Conservation (phyloP, 2,888 invertebrate species). For the Apodemia duryi region DNA sequence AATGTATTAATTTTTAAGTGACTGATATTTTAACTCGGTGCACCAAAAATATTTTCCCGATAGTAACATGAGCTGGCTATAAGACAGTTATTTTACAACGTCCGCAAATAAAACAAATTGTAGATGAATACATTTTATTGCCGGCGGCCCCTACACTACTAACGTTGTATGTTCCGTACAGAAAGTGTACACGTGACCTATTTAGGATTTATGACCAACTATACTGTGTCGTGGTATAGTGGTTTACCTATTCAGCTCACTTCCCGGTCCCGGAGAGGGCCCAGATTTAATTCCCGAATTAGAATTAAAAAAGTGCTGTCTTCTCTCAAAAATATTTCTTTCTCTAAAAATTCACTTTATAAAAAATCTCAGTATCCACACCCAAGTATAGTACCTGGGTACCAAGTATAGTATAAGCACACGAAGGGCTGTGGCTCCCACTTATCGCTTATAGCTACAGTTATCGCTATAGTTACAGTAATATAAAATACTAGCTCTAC, state of each 20-base stretch:
- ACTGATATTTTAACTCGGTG: no score
- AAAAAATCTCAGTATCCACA: no score
- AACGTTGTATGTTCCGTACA: not conserved
- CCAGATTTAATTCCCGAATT: not conserved
- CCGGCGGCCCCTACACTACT: constrained; percentile 30
- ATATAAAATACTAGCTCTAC: no score
- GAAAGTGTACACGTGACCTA: not conserved
- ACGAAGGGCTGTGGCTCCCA: no score
- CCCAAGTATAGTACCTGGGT: no score
- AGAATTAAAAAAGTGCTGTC: no score
- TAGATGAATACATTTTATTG: constrained; percentile 43
- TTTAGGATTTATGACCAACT: not conserved
- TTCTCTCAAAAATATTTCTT: no score
- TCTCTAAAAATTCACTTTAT: no score
- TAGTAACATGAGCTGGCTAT: not conserved
- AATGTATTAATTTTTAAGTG: no score
- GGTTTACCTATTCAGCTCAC: not conserved
- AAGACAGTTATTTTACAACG: constrained; percentile 11
- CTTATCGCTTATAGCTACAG: no score
- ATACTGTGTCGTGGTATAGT: not conserved
- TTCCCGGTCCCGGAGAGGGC: not conserved
- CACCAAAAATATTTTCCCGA: not conserved
- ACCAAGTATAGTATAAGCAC: no score
- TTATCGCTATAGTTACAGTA: no score
- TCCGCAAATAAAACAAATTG: constrained; percentile 14